These are phyloP conservation scores for Hydrotaea diabolus DNA, from an alignment of 2,888 invertebrate species.

Conservation along the genomic window DNA sequence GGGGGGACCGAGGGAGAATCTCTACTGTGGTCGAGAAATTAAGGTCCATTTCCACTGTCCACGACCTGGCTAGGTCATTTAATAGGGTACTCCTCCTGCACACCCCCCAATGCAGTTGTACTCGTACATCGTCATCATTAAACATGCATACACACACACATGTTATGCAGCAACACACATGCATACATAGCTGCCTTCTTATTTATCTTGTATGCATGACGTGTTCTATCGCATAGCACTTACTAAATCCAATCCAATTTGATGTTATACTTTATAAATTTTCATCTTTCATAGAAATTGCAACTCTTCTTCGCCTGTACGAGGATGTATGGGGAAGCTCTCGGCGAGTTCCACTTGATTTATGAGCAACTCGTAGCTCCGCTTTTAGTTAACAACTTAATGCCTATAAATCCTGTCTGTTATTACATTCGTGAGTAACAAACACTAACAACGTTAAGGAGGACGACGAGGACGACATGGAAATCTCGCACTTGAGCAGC, in stretches of 20 bases:
- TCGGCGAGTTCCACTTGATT: conserved; percentile 59
- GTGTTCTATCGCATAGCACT: not conserved
- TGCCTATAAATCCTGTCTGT: conserved; percentile 62
- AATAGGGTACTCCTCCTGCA: too few relatives aligned
- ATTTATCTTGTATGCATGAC: not conserved
- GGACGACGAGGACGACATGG: not conserved
- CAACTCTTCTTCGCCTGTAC: not conserved
- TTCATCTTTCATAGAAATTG: conserved; percentile 4
- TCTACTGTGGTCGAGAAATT: too few relatives aligned
- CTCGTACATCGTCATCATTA: too few relatives aligned
- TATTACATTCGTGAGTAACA: conserved; percentile 50
- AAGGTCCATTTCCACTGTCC: too few relatives aligned
- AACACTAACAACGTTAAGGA: not conserved
- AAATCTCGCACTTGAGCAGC: conserved; percentile 42
- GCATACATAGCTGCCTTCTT: too few relatives aligned
- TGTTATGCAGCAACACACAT: too few relatives aligned
- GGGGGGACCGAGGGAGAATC: too few relatives aligned
- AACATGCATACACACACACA: too few relatives aligned
- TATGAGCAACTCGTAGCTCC: conserved; percentile 55
- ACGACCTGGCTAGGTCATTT: too few relatives aligned
- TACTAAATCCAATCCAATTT: conserved; percentile 24
- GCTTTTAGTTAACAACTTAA: conserved; percentile 63
- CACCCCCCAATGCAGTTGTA: too few relatives aligned
- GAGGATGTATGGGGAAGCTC: conserved; percentile 29
- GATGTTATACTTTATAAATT: conserved; percentile 35